Conservation (phyloP, 2,888 invertebrate species). For the Allacma fusca region DNA sequence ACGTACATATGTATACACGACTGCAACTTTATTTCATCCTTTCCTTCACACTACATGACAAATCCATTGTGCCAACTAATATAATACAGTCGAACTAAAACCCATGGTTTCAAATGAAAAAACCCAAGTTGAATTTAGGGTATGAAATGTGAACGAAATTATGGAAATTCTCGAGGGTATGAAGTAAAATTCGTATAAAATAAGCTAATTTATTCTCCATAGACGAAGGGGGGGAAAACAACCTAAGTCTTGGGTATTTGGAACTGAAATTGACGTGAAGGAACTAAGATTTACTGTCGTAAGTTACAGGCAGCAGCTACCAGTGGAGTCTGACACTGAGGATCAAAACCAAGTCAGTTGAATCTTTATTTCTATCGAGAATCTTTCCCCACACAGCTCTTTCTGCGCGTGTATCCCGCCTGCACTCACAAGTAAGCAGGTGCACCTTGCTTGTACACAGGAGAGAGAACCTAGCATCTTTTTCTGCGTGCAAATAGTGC, state of each 20-base stretch:
- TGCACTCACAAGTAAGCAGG: conserved; percentile 5
- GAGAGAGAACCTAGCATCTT: neutral
- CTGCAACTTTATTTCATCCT: too few species aligned
- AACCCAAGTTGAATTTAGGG: too few species aligned
- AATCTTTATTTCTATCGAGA: conserved; percentile 33
- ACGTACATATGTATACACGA: too few species aligned
- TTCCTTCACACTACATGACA: too few species aligned
- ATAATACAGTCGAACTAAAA: too few species aligned
- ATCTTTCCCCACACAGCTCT: conserved; percentile 26
- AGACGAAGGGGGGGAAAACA: neutral
- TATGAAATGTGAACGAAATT: too few species aligned
- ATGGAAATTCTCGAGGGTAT: neutral
- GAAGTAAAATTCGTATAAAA: neutral
- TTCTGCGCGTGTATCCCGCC: conserved; percentile 32
- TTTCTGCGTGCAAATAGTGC: conserved; percentile 26
- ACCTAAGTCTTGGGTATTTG: conserved; percentile 7
- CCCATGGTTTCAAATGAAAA: too few species aligned
- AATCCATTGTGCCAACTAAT: too few species aligned
- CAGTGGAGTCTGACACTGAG: conserved; percentile 40
- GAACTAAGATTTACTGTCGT: conserved; percentile 5
- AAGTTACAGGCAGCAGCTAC: conserved; percentile 31
- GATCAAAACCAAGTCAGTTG: conserved; percentile 41
- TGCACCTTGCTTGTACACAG: conserved; percentile 4
- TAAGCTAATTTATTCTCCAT: neutral
- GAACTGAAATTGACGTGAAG: conserved; percentile 30